Conservation (phyloP, 1,140 invertebrate genomes). For the Arctopsyche grandis region DNA sequence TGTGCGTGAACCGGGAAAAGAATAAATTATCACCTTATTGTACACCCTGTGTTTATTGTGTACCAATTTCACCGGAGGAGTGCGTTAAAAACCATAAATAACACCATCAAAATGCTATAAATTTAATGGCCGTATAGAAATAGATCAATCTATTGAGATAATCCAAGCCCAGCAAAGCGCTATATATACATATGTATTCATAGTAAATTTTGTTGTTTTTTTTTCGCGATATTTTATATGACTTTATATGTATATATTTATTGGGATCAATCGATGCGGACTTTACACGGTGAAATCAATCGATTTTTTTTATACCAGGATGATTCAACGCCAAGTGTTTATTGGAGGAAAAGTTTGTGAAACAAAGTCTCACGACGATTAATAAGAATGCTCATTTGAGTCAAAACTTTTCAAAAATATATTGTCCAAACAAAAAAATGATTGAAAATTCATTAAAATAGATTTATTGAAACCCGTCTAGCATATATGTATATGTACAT, state of each 20-base stretch:
- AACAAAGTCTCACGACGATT: too few relatives aligned
- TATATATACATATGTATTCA: background rate
- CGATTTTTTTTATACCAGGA: background rate
- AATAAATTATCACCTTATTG: constrained; percentile 55
- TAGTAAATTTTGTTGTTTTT: too few relatives aligned
- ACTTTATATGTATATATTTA: background rate
- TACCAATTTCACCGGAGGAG: constrained; percentile 52
- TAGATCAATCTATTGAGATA: constrained; percentile 40
- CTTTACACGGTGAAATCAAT: background rate
- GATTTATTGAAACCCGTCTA: too few relatives aligned
- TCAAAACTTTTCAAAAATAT: too few relatives aligned
- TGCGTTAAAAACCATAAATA: constrained; percentile 54
- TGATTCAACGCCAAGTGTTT: background rate
- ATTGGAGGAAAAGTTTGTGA: background rate
- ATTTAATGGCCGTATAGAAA: constrained; percentile 49
- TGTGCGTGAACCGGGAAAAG: constrained; percentile 39
- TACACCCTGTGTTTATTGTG: constrained; percentile 54
- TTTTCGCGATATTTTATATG: background rate
- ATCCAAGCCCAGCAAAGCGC: background rate
- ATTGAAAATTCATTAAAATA: too few relatives aligned
- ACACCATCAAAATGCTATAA: constrained; percentile 54
- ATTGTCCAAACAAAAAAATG: too few relatives aligned
- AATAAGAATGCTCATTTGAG: too few relatives aligned
- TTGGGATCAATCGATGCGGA: background rate
- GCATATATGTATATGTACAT: too few relatives aligned